Evolutionary conservation across 2,888 invertebrate species (phyloP).

Genomic region (Xestoiulus laeticollis): DNA sequence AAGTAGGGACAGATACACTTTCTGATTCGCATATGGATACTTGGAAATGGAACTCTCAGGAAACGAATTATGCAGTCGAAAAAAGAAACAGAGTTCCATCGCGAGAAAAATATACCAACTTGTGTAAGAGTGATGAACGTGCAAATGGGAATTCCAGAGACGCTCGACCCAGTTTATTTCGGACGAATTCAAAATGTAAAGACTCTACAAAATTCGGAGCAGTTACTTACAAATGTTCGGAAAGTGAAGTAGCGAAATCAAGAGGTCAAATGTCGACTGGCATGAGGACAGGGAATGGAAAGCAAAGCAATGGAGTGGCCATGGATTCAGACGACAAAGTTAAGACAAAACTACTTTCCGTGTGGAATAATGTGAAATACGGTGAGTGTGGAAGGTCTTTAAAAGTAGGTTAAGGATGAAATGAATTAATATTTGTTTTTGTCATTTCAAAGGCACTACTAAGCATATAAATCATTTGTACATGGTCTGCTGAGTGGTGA

Average conservation of each 20-base stretch:
- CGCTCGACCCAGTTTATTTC: background rate
- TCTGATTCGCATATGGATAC: background rate
- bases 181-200: slow-evolving; percentile 39
- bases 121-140: background rate
- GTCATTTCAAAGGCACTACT: background rate
- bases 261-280: background rate
- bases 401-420: background rate
- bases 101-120: background rate
- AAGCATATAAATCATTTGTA: too few relatives aligned
- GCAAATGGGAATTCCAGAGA: slow-evolving; percentile 14
- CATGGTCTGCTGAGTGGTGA: too few relatives aligned
- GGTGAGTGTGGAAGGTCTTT: slow-evolving; percentile 65
- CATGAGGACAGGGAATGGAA: background rate
- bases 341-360: slow-evolving; percentile 82
- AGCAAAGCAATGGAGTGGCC: background rate
- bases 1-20: slow-evolving; percentile 16
- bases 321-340: slow-evolving; percentile 64
- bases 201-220: slow-evolving; percentile 27
- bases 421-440: background rate
- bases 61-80: background rate
- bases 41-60: slow-evolving; percentile 9
- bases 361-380: slow-evolving; percentile 94
- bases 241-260: background rate
- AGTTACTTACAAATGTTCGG: background rate
- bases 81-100: background rate